Conservation (phyloP, 1,140 invertebrate genomes). For the Eciton burchellii region DNA sequence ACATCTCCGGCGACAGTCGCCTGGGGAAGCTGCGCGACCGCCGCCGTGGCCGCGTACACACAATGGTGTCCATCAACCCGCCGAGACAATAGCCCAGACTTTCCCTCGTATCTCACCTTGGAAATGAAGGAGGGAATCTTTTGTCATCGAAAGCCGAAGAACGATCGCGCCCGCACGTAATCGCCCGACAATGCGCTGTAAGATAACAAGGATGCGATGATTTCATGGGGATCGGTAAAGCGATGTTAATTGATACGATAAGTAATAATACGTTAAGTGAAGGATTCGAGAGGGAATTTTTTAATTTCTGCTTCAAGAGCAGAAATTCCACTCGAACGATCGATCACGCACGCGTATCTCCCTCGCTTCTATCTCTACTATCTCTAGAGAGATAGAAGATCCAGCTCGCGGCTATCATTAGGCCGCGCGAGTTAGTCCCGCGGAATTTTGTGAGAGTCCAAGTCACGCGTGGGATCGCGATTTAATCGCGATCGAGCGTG, state of each 20-base stretch:
- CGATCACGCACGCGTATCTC: neutral
- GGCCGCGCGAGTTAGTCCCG: neutral
- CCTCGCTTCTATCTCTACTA: neutral
- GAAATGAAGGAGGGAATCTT: neutral
- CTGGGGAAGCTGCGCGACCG: constrained; percentile 15
- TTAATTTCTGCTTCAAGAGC: neutral
- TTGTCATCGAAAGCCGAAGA: neutral
- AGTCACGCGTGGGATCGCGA: neutral
- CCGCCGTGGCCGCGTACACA: neutral
- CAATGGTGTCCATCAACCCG: neutral
- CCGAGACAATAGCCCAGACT: constrained; percentile 12
- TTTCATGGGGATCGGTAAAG: neutral
- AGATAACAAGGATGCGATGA: neutral
- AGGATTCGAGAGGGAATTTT: no score
- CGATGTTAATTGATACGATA: no score
- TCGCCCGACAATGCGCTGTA: neutral
- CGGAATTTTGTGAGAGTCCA: neutral
- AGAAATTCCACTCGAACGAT: neutral
- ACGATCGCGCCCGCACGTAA: neutral
- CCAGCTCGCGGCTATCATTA: constrained; percentile 12
- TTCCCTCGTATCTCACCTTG: neutral
- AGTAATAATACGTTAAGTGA: no score
- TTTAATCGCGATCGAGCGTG: constrained; percentile 23
- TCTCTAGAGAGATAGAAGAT: neutral
- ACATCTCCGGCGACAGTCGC: constrained; percentile 28